phyloP scores from a whole-genome alignment of 1,140 invertebrate species.

The Trachelipus rathkii region DNA sequence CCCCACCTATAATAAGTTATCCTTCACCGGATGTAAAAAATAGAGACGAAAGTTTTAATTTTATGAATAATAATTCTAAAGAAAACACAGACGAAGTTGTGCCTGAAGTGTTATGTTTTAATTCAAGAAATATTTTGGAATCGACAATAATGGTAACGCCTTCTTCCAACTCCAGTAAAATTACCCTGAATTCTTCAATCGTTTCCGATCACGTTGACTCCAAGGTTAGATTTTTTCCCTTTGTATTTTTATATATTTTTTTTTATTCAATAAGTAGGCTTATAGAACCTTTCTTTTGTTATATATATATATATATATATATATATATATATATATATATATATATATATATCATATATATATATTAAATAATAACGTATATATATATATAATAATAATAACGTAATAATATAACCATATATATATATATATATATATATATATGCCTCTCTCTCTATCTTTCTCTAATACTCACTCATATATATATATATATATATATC shows the following conservation, averaged over 20 bases:
- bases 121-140: not conserved
- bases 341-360: constrained; percentile 25
- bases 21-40: too few relatives aligned
- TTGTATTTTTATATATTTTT: too few relatives aligned
- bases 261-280: too few relatives aligned
- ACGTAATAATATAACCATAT: too few relatives aligned
- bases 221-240: not conserved
- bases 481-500: too few relatives aligned
- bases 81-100: not conserved
- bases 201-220: not conserved
- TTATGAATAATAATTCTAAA: too few relatives aligned
- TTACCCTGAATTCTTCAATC: not conserved
- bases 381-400: constrained; percentile 13
- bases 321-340: constrained; percentile 17
- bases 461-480: too few relatives aligned
- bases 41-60: too few relatives aligned
- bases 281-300: not conserved
- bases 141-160: not conserved
- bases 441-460: too few relatives aligned
- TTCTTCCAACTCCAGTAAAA: not conserved
- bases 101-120: not conserved
- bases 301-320: constrained; percentile 15
- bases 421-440: constrained; percentile 2
- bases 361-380: constrained; percentile 24
- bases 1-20: too few relatives aligned